Evolutionary conservation across 2,797 vertebrate species (phyloP).

Genomic region (Rachycentron canadum): DNA sequence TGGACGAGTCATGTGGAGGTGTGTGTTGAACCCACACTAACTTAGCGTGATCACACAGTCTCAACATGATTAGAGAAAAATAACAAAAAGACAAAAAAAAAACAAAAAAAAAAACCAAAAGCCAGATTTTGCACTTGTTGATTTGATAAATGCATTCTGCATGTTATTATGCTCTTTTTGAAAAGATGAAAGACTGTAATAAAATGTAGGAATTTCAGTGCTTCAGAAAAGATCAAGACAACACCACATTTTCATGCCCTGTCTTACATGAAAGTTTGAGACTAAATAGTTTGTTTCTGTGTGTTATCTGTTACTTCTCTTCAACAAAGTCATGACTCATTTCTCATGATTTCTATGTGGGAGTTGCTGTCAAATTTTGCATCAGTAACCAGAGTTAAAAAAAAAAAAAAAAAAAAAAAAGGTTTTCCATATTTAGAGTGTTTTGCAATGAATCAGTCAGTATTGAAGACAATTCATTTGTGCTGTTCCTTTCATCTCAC

Average conservation of each 20-base stretch:
- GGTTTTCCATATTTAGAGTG: background rate
- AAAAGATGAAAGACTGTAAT: background rate
- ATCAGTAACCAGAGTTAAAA: background rate
- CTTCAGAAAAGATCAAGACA: background rate
- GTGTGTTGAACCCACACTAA: background rate
- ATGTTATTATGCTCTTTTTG: background rate
- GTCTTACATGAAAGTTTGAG: background rate
- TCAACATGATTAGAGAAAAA: background rate
- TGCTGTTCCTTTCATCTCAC: background rate
- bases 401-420: background rate
- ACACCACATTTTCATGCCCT: background rate
- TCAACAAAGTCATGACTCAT: background rate
- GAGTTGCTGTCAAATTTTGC: background rate
- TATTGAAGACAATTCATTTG: background rate
- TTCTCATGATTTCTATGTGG: background rate
- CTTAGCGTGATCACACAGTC: background rate
- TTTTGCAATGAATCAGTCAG: background rate
- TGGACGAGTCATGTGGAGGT: slow-evolving; percentile 53
- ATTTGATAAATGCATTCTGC: background rate
- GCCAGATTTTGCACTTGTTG: background rate
- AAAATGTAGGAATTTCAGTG: background rate
- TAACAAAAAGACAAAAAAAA: background rate
- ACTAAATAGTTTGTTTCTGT: background rate
- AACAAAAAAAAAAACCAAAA: background rate
- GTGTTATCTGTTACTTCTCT: background rate